Conservation (phyloP, 2,888 invertebrate species). For the Eulithis prunata region DNA sequence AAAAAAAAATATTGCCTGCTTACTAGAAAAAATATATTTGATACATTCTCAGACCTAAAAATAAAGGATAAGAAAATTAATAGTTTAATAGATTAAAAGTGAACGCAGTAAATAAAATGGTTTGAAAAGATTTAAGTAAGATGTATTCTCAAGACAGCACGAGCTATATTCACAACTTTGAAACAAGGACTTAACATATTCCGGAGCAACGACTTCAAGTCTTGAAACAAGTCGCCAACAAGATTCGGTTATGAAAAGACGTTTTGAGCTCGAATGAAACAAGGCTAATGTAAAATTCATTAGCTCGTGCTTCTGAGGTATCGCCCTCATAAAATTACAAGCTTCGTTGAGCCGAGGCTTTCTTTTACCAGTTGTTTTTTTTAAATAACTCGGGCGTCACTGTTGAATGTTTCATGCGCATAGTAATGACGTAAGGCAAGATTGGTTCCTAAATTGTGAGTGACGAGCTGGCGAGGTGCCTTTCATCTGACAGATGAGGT, state of each 20-base stretch:
- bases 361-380: conserved; percentile 54
- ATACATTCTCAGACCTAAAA: too few species aligned
- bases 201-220: conserved; percentile 21
- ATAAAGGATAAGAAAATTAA: neutral
- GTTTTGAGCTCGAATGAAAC: conserved; percentile 37
- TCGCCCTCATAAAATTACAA: conserved; percentile 55
- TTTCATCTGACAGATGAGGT: conserved; percentile 23
- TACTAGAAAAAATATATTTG: too few species aligned
- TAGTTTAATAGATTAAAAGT: neutral
- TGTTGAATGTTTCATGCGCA: conserved; percentile 72
- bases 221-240: conserved; percentile 24
- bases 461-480: conserved; percentile 15
- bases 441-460: conserved; percentile 29
- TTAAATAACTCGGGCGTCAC: conserved; percentile 58
- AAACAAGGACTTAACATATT: conserved; percentile 33
- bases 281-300: conserved; percentile 45
- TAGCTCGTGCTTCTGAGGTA: conserved; percentile 47
- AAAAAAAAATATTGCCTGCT: too few species aligned
- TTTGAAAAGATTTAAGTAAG: neutral
- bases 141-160: conserved; percentile 11
- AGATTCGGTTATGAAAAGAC: conserved; percentile 42
- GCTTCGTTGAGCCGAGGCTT: conserved; percentile 47
- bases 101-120: neutral
- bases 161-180: conserved; percentile 19
- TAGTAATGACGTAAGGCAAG: conserved; percentile 49